Conservation (phyloP, 2,888 invertebrate genomes). For the Acronicta aceris region DNA sequence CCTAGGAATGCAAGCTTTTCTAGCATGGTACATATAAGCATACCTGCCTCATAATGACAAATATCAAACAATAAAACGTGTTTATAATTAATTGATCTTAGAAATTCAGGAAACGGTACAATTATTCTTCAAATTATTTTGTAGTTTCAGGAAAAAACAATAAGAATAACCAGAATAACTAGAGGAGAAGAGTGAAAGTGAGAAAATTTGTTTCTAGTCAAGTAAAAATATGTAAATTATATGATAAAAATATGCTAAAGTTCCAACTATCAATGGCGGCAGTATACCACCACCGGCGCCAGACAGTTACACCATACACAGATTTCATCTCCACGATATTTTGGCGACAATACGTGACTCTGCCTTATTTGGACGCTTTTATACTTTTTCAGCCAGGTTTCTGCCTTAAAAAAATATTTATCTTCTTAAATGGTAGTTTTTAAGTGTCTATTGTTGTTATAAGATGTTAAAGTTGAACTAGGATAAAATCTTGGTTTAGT, state of each 20-base stretch:
- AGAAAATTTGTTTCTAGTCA: no score
- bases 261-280: slow-evolving; percentile 38
- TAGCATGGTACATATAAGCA: no score
- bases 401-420: slow-evolving; percentile 72
- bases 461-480: slow-evolving; percentile 37
- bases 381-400: slow-evolving; percentile 61
- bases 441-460: slow-evolving; percentile 74
- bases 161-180: no score
- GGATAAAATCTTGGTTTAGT: slow-evolving; percentile 33
- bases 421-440: slow-evolving; percentile 66
- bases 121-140: no score
- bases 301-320: slow-evolving; percentile 77
- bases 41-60: no score
- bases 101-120: no score
- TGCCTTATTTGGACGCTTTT: slow-evolving; percentile 74
- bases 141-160: no score
- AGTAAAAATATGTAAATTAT: no score
- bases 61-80: no score
- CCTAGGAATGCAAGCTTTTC: no score
- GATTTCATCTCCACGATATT: slow-evolving; percentile 84
- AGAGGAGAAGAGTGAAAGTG: no score
- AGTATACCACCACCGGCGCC: slow-evolving; percentile 72
- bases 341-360: slow-evolving; percentile 83
- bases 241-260: slow-evolving; percentile 15
- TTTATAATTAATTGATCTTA: no score